A percentile compares a stretch with the other conserved stretches of the same genome.
Conservation (phyloP, 2,113 vertebrate species). For the Nothoprocta perdicaria region DNA sequence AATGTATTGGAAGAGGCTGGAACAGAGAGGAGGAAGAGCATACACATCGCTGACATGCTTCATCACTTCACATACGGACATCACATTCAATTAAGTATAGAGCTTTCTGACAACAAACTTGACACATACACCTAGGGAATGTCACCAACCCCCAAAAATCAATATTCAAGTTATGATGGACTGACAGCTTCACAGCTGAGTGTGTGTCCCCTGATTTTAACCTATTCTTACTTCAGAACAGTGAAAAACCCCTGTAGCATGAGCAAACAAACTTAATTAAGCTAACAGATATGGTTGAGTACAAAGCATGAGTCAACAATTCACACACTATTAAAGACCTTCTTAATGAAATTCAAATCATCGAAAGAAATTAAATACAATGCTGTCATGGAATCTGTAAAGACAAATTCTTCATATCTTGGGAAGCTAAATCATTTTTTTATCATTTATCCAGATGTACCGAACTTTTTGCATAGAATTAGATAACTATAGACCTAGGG, state of each 20-base stretch:
- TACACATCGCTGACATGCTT: constrained; percentile 59
- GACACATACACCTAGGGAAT: constrained; percentile 71
- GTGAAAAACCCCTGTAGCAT: constrained; percentile 36
- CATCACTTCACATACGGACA: constrained; percentile 63
- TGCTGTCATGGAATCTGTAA: constrained; percentile 5
- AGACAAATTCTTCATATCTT: constrained; percentile 21
- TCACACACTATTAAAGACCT: background rate
- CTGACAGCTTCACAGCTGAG: constrained; percentile 70
- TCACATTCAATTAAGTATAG: constrained; percentile 77
- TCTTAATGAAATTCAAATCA: constrained; percentile 42
- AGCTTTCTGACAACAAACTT: constrained; percentile 73
- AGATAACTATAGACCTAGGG: background rate
- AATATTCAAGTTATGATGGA: constrained; percentile 77
- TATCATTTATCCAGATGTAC: background rate
- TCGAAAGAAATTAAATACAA: constrained; percentile 23
- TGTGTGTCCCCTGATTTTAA: constrained; percentile 69
- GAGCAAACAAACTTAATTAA: constrained; percentile 72
- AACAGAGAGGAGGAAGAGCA: background rate
- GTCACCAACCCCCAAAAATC: constrained; percentile 67
- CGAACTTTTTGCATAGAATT: background rate
- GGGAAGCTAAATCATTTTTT: background rate
- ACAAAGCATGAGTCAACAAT: constrained; percentile 39
- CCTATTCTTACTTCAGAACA: constrained; percentile 47
- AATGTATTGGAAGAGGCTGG: background rate
- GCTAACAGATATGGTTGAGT: constrained; percentile 30